Evolutionary conservation across 1,140 invertebrate species (phyloP).

Genomic region (Drosophila repletoides): DNA sequence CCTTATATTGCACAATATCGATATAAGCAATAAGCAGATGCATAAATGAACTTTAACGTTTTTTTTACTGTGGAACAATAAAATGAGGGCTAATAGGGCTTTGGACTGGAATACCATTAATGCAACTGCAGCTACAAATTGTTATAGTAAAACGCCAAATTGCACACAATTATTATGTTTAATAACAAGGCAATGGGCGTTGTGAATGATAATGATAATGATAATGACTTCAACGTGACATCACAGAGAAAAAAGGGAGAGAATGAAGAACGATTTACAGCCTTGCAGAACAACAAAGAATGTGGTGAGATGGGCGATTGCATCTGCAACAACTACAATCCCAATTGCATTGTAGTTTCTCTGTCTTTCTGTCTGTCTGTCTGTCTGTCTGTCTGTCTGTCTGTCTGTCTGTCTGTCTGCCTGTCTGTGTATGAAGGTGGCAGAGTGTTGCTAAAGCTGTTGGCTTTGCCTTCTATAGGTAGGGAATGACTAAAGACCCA

Average conservation of each 20-base stretch:
- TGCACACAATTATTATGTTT: slow-evolving; percentile 36
- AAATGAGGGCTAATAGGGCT: too few species aligned
- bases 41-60: too few species aligned
- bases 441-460: slow-evolving; percentile 23
- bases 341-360: slow-evolving; percentile 24
- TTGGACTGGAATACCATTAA: background rate
- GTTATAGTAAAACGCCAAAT: slow-evolving; percentile 32
- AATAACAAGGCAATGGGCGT: slow-evolving; percentile 18
- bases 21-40: too few species aligned
- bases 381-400: background rate
- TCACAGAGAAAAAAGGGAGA: background rate
- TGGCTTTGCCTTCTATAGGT: slow-evolving; percentile 6
- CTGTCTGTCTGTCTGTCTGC: background rate
- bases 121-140: slow-evolving; percentile 15
- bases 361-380: background rate
- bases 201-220: slow-evolving; percentile 19
- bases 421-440: background rate
- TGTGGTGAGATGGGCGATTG: slow-evolving; percentile 1
- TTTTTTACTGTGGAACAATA: too few species aligned
- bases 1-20: too few species aligned
- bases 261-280: background rate
- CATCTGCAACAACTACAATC: slow-evolving; percentile 5
- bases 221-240: slow-evolving; percentile 37
- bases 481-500: slow-evolving; percentile 20
- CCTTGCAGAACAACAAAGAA: slow-evolving; percentile 23